Conservation (phyloP, 2,888 invertebrate genomes). For the Trilocha varians region DNA sequence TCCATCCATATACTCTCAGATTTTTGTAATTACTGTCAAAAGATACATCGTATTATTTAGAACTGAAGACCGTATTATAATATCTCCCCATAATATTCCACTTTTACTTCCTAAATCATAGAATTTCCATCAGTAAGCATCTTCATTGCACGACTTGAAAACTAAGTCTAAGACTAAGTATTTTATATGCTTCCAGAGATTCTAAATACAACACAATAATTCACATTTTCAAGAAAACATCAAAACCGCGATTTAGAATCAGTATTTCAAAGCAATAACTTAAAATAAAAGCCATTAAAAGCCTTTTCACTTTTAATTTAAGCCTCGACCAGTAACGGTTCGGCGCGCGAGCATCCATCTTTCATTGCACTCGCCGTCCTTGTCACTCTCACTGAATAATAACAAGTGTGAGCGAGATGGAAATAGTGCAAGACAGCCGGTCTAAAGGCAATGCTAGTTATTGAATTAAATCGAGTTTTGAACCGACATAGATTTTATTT, state of each 20-base stretch:
- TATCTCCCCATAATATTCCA: too few relatives aligned
- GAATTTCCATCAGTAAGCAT: too few relatives aligned
- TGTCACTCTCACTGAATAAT: background rate
- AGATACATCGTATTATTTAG: too few relatives aligned
- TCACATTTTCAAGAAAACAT: background rate
- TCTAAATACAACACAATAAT: background rate
- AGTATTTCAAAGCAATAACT: too few relatives aligned
- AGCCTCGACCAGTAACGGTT: slow-evolving; percentile 10
- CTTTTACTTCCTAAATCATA: too few relatives aligned
- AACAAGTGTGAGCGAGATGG: slow-evolving; percentile 1
- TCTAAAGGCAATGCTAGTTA: background rate
- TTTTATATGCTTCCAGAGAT: background rate
- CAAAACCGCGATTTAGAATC: background rate
- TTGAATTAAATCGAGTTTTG: background rate
- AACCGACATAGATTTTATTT: background rate
- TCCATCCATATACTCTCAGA: too few relatives aligned
- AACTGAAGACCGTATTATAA: too few relatives aligned
- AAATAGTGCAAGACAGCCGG: slow-evolving; percentile 3
- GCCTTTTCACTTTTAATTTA: slow-evolving; percentile 1
- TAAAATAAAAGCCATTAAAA: background rate
- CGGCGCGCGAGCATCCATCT: slow-evolving; percentile 7
- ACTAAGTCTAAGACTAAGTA: too few relatives aligned
- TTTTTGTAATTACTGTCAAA: too few relatives aligned
- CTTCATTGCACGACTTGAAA: too few relatives aligned
- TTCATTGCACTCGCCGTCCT: slow-evolving; percentile 4